These are phyloP conservation scores for Psilanteris sp. DNA, from an alignment of 1,140 invertebrate species.

Conservation along the genomic window DNA sequence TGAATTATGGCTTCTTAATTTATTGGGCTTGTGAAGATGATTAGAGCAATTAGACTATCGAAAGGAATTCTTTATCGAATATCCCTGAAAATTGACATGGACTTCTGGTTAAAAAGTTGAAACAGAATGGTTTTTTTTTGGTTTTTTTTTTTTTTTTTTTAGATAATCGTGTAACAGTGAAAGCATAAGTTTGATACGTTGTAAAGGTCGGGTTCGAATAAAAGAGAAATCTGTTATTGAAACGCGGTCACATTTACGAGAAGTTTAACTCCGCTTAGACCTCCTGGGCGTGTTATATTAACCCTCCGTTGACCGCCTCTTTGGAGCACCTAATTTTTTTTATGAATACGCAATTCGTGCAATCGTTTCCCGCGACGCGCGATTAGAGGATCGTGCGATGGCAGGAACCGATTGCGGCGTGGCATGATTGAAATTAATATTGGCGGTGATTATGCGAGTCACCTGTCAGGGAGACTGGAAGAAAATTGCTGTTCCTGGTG, in stretches of 20 bases:
- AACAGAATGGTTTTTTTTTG: background rate
- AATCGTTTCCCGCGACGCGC: constrained; percentile 25
- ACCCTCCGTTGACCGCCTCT: constrained; percentile 6
- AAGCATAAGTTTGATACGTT: constrained; percentile 3
- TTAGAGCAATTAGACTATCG: background rate
- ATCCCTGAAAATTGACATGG: constrained; percentile 6
- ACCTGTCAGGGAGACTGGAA: constrained; percentile 23
- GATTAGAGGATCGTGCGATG: constrained; percentile 42
- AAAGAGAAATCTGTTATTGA: constrained; percentile 32
- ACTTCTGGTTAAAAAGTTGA: background rate
- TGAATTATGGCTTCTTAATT: constrained; percentile 40
- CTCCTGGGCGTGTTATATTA: constrained; percentile 27
- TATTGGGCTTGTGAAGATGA: constrained; percentile 5
- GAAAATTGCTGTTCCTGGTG: constrained; percentile 16
- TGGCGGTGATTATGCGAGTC: constrained; percentile 44
- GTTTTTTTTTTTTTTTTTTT: too few species aligned
- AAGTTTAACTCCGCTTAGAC: constrained; percentile 2
- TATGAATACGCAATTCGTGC: constrained; percentile 13
- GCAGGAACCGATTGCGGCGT: constrained; percentile 32
- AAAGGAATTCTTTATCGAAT: background rate
- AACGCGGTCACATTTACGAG: constrained; percentile 24
- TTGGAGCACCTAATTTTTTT: constrained; percentile 22
- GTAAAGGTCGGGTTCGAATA: constrained; percentile 20
- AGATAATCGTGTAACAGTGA: background rate
- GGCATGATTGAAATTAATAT: constrained; percentile 32